Evolutionary conservation across 2,888 invertebrate species (phyloP), one percentile per base, ranked within the genome.

Genomic region (Diabrotica balteata): DNA sequence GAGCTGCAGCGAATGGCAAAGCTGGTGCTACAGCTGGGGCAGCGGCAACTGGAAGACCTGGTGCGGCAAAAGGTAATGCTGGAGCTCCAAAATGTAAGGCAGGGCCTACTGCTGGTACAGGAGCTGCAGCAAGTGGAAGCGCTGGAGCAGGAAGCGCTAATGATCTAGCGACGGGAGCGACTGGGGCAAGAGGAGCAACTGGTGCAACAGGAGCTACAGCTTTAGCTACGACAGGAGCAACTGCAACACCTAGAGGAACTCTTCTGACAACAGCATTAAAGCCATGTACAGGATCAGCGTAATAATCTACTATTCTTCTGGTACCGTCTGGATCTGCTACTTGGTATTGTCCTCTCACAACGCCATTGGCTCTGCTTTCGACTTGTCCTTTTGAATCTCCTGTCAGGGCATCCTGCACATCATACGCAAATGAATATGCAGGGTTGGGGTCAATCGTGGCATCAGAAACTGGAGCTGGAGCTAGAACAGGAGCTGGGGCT

Each of bases 211-310:
- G 65, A 43, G 63, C 71, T 46, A 60, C 67, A 45, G 67, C 74
- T 51, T 69, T 70, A 7, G 71, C 65, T 44, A 72, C 67, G 8
- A 71, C 54, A 51, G 68, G 59, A 51, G 73, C 72, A 47, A 74
- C 69, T 43, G 59, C 65, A 68, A 66, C 49, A 68, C 79, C 84
- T 7, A 85, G 77, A 17, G 86, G 86, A 76, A 86, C 85, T 60
- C 85, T 85, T 74, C 84, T 86, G 17, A 88, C 88, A 53, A 88
- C 86, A 67, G 88, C 88, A 76, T 88, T 88, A 85, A 88, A 88
- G 59, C 88, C 88, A 75, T 88, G 85, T 66, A 86, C 83, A 55
- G 87, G 87, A 81, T 88, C 88, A 61, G 88, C 87, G 62, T 86
- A 86, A 81, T 88, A 88, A 76, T 88, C 87, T 10, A 88, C 88